Conservation (phyloP, 1,140 invertebrate species). For the Drosophila hydei region DNA sequence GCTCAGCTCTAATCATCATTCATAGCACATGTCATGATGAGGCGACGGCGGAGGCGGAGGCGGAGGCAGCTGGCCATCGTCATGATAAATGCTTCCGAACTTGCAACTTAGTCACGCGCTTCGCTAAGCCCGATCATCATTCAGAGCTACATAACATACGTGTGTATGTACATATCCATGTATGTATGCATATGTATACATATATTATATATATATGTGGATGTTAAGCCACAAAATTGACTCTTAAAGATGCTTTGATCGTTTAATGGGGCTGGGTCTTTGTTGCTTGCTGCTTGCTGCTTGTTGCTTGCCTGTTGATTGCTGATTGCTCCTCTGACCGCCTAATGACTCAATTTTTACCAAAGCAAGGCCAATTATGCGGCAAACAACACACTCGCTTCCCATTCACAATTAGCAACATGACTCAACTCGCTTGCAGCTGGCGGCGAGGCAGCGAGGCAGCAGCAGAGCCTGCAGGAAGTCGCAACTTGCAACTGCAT, state of each 20-base stretch:
- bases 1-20: background rate
- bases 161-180: background rate
- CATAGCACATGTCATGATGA: conserved; percentile 16
- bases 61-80: conserved; percentile 26
- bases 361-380: conserved; percentile 64
- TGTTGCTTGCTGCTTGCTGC: conserved; percentile 20
- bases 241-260: conserved; percentile 35
- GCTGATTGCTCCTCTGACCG: conserved; percentile 52
- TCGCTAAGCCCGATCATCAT: conserved; percentile 28
- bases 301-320: conserved; percentile 27
- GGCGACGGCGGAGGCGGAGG: conserved; percentile 28
- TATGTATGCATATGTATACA: background rate
- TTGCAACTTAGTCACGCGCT: conserved; percentile 56
- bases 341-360: conserved; percentile 77
- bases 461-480: conserved; percentile 3
- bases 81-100: conserved; percentile 64
- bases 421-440: conserved; percentile 27
- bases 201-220: background rate
- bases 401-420: conserved; percentile 61
- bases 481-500: conserved; percentile 9
- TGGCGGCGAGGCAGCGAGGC: background rate
- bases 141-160: conserved; percentile 9
- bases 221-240: conserved; percentile 47
- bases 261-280: conserved; percentile 19
- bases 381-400: conserved; percentile 26